Percentiles rank a stretch among this genome's conserved stretches.
These are phyloP conservation scores for Chelmon rostratus DNA, from an alignment of 2,797 vertebrate genomes.

Conservation along the genomic window DNA sequence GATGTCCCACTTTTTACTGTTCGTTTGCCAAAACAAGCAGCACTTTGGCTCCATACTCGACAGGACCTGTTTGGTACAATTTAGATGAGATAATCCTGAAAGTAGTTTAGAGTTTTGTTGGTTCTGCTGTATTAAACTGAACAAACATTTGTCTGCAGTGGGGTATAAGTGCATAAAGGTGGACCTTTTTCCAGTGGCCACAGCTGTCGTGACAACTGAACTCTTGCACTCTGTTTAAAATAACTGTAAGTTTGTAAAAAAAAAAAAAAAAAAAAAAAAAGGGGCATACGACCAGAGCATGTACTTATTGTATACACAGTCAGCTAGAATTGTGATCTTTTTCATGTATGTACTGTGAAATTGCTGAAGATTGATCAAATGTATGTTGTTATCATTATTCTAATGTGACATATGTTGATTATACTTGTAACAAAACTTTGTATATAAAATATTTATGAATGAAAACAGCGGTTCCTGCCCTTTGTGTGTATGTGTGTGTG, in stretches of 20 bases:
- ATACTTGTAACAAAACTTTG: slow-evolving; percentile 82
- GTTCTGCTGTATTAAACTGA: slow-evolving; percentile 12
- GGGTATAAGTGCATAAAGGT: not conserved
- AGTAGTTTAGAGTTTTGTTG: not conserved
- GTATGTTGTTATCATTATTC: slow-evolving; percentile 68
- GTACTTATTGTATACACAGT: slow-evolving; percentile 80
- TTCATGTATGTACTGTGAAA: slow-evolving; percentile 79
- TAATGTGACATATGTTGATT: slow-evolving; percentile 77
- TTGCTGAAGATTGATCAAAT: slow-evolving; percentile 67
- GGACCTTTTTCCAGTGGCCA: slow-evolving; percentile 20
- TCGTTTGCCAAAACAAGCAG: slow-evolving; percentile 23
- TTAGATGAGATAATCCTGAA: not conserved
- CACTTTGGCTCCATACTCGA: slow-evolving; percentile 14
- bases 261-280: slow-evolving; percentile 34
- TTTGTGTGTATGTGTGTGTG: slow-evolving; percentile 2
- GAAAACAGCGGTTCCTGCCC: not conserved
- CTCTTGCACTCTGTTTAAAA: slow-evolving; percentile 69
- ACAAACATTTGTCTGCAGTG: not conserved
- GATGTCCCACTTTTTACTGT: slow-evolving; percentile 15
- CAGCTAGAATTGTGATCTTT: slow-evolving; percentile 73
- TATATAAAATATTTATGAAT: slow-evolving; percentile 85
- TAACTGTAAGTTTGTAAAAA: slow-evolving; percentile 69
- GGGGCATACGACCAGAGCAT: slow-evolving; percentile 72
- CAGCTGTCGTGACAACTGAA: slow-evolving; percentile 52
- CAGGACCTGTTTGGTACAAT: not conserved